Conservation (phyloP, 1,140 invertebrate species). For the Thalassaphorura encarpata region DNA sequence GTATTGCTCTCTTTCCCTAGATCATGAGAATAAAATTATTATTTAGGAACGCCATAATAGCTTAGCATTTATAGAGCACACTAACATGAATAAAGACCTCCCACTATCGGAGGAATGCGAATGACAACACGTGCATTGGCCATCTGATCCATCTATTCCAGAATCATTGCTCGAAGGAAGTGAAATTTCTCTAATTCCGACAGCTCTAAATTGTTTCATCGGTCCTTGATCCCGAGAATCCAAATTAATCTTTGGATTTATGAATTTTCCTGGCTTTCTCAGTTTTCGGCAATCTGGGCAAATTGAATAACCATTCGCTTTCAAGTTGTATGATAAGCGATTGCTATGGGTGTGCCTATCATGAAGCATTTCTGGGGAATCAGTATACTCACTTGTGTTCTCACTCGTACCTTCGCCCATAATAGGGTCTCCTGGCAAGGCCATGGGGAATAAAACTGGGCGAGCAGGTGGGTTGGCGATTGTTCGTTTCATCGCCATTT, state of each 20-base stretch:
- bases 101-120: constrained; percentile 45
- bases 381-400: constrained; percentile 28
- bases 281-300: constrained; percentile 31
- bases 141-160: constrained; percentile 51
- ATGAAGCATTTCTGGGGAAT: constrained; percentile 9
- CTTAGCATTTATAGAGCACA: background rate
- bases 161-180: constrained; percentile 70
- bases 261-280: constrained; percentile 17
- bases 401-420: constrained; percentile 19
- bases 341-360: no score
- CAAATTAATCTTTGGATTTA: background rate
- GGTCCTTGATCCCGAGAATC: constrained; percentile 34
- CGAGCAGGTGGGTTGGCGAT: constrained; percentile 18
- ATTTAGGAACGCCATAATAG: background rate
- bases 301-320: constrained; percentile 14
- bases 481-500: constrained; percentile 6
- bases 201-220: constrained; percentile 35
- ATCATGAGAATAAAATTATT: background rate
- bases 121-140: constrained; percentile 55
- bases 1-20: constrained; percentile 19
- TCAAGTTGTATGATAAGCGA: background rate
- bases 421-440: constrained; percentile 20
- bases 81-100: background rate
- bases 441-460: constrained; percentile 33
- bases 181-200: constrained; percentile 50